A percentile compares a stretch with the other conserved stretches of the same genome.
Conservation (phyloP, 2,797 vertebrate species). For the Cyclura pinguis region DNA sequence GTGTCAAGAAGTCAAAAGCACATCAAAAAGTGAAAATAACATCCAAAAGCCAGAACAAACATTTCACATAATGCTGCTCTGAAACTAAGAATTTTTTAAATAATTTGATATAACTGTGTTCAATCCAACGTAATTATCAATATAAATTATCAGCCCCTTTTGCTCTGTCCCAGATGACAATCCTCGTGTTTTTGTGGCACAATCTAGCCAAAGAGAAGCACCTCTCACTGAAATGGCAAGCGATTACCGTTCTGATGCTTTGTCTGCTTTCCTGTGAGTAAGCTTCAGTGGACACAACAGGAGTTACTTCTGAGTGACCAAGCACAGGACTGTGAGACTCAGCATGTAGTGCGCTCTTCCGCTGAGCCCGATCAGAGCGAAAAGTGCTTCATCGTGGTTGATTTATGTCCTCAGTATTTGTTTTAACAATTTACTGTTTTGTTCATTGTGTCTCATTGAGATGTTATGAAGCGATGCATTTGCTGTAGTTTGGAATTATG, state of each 20-base stretch:
- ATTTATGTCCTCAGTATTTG: too few relatives aligned
- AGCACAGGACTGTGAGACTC: too few relatives aligned
- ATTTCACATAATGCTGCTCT: background rate
- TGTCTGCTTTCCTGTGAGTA: background rate
- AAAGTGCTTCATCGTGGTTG: background rate
- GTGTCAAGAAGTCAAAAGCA: conserved; percentile 1
- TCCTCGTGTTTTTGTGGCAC: too few relatives aligned
- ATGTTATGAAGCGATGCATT: background rate
- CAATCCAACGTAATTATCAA: too few relatives aligned
- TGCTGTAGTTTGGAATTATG: background rate
- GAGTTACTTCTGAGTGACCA: background rate
- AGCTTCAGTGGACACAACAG: background rate
- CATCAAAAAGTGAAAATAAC: background rate
- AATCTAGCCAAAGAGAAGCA: background rate
- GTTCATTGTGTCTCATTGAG: background rate
- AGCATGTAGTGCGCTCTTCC: background rate
- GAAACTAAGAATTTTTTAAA: background rate
- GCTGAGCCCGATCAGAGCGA: background rate
- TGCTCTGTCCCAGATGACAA: background rate
- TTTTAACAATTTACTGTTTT: background rate
- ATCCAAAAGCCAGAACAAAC: background rate
- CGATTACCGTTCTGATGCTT: background rate
- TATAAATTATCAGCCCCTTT: background rate
- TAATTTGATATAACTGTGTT: background rate
- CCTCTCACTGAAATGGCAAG: background rate